Evolutionary conservation across 1,140 invertebrate species (phyloP).

Genomic region (Samia ricini): DNA sequence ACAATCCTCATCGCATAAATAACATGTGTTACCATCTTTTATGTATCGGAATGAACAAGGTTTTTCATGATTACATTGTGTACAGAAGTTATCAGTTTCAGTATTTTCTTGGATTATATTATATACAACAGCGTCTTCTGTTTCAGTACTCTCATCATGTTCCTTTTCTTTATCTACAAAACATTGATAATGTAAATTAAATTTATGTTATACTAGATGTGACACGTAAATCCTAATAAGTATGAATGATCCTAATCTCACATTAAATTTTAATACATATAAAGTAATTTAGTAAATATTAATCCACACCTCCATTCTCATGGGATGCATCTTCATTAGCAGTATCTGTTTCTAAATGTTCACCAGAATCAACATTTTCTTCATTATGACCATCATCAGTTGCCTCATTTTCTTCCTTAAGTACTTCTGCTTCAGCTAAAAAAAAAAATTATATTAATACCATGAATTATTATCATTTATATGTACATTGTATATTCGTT

Average conservation of each 20-base stretch:
- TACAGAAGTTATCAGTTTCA: constrained; percentile 48
- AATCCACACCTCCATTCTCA: constrained; percentile 34
- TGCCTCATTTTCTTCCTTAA: constrained; percentile 47
- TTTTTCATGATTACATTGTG: constrained; percentile 46
- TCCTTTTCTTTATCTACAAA: constrained; percentile 65
- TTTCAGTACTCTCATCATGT: constrained; percentile 42
- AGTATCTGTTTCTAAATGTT: constrained; percentile 28
- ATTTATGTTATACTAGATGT: too few species aligned
- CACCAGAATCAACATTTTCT: constrained; percentile 20
- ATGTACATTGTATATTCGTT: background rate
- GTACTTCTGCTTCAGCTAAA: constrained; percentile 32
- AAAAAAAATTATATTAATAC: constrained; percentile 5
- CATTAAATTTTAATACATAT: background rate
- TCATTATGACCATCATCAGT: constrained; percentile 22
- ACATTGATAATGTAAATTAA: background rate
- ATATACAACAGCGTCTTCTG: constrained; percentile 28
- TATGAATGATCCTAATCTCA: too few species aligned
- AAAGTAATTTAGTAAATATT: background rate
- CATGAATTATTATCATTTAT: background rate
- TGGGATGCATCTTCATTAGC: constrained; percentile 40
- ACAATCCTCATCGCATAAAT: constrained; percentile 57
- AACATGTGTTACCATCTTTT: constrained; percentile 47
- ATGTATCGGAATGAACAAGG: constrained; percentile 44
- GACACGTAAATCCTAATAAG: too few species aligned
- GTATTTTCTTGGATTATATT: constrained; percentile 54